Conservation (phyloP, 2,113 vertebrate genomes). For the Poeciliopsis retropinna region DNA sequence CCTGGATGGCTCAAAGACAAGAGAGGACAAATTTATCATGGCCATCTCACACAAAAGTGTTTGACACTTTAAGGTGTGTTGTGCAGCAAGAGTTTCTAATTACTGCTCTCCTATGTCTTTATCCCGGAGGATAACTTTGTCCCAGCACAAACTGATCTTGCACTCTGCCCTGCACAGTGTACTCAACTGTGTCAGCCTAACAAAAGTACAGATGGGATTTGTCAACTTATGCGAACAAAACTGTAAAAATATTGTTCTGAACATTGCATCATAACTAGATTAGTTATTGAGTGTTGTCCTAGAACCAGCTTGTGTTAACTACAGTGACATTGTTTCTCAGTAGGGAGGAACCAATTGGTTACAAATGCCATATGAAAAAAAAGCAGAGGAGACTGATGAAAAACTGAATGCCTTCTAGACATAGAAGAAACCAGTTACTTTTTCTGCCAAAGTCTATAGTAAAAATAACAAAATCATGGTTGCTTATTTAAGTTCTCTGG, state of each 20-base stretch:
- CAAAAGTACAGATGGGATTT: constrained; percentile 3
- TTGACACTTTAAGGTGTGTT: constrained; percentile 15
- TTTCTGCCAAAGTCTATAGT: too few species aligned
- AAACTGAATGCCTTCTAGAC: not conserved
- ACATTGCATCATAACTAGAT: not conserved
- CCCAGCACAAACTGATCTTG: not conserved
- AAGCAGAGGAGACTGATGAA: not conserved
- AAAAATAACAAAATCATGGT: too few species aligned
- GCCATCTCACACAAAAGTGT: not conserved
- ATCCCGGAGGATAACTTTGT: constrained; percentile 1
- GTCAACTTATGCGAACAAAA: not conserved
- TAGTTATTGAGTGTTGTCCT: not conserved
- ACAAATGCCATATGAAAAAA: not conserved
- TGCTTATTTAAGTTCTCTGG: too few species aligned
- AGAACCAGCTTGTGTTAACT: not conserved
- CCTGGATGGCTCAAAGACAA: constrained; percentile 9
- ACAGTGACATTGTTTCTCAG: not conserved
- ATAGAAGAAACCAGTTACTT: too few species aligned
- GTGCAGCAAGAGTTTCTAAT: not conserved
- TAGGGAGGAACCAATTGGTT: not conserved
- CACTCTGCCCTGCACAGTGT: not conserved
- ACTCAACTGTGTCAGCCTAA: constrained; percentile 1
- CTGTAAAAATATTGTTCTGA: constrained; percentile 9
- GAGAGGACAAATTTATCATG: not conserved
- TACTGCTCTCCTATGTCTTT: not conserved